Evolutionary conservation across 2,113 vertebrate species (phyloP).

Genomic region (Argyrosomus japonicus): DNA sequence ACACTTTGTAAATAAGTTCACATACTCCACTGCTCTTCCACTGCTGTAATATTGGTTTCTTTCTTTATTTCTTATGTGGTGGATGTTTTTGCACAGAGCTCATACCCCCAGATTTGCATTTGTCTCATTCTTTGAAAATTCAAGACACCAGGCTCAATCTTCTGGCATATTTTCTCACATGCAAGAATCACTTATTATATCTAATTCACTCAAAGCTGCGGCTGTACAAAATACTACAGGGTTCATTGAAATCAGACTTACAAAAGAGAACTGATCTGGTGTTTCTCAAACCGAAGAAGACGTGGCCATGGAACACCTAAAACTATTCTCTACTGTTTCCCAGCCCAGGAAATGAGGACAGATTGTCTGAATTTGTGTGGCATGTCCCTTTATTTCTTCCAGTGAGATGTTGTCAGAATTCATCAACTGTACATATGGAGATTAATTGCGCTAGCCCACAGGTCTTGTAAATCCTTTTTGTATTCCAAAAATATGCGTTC

Average conservation of each 20-base stretch:
- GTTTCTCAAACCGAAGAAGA: slow-evolving; percentile 35
- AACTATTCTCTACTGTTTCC: slow-evolving; percentile 40
- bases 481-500: slow-evolving; percentile 44
- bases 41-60: not conserved
- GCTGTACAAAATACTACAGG: slow-evolving; percentile 14
- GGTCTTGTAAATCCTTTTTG: slow-evolving; percentile 59
- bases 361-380: slow-evolving; percentile 68
- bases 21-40: too few relatives aligned
- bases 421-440: slow-evolving; percentile 60
- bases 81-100: not conserved
- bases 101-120: not conserved
- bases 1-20: too few relatives aligned
- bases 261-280: slow-evolving; percentile 30
- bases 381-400: slow-evolving; percentile 62
- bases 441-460: slow-evolving; percentile 64
- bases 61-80: not conserved
- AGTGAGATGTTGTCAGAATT: slow-evolving; percentile 53
- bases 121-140: slow-evolving; percentile 2
- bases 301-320: slow-evolving; percentile 29
- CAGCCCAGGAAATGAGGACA: slow-evolving; percentile 60
- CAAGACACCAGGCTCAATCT: not conserved
- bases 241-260: slow-evolving; percentile 32
- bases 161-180: slow-evolving; percentile 4
- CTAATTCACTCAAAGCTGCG: slow-evolving; percentile 14
- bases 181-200: not conserved